Evolutionary conservation across 2,888 invertebrate genomes (phyloP).

Genomic region (Eustalomyia histrio): DNA sequence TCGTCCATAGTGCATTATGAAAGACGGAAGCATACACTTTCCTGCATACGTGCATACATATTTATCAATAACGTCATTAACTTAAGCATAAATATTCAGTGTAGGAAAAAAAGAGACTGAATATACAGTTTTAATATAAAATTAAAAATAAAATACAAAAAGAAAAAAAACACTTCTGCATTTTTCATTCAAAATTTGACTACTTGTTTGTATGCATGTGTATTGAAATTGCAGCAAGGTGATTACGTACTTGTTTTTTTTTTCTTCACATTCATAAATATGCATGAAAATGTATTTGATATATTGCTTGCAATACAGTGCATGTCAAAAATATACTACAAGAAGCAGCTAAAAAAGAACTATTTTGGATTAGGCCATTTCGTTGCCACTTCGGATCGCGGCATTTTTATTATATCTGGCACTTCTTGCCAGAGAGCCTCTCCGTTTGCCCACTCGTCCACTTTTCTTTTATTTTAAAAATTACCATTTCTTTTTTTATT

Average conservation of each 20-base stretch:
- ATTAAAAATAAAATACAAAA: conserved; percentile 7
- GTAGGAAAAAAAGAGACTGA: neutral
- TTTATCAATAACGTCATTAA: conserved; percentile 28
- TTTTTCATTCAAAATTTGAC: conserved; percentile 44
- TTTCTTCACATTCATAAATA: conserved; percentile 17
- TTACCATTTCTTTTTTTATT: no score
- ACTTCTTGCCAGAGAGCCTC: no score
- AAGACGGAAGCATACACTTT: conserved; percentile 18
- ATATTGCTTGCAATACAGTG: conserved; percentile 13
- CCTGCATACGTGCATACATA: neutral
- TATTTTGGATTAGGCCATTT: no score
- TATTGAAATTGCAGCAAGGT: conserved; percentile 25
- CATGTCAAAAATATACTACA: neutral
- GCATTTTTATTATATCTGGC: no score
- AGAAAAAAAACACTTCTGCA: neutral
- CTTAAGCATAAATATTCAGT: conserved; percentile 7
- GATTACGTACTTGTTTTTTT: conserved; percentile 47
- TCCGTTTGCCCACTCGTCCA: no score
- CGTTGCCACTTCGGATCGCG: no score
- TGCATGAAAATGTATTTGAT: neutral
- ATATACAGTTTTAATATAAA: conserved; percentile 10
- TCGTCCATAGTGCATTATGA: neutral
- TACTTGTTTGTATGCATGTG: conserved; percentile 6
- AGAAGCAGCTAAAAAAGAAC: no score
- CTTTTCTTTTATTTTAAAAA: no score